Percentiles rank a stretch among this genome's conserved stretches.
phyloP scores from a whole-genome alignment of 2,113 vertebrate species.

The Lanius collurio region DNA sequence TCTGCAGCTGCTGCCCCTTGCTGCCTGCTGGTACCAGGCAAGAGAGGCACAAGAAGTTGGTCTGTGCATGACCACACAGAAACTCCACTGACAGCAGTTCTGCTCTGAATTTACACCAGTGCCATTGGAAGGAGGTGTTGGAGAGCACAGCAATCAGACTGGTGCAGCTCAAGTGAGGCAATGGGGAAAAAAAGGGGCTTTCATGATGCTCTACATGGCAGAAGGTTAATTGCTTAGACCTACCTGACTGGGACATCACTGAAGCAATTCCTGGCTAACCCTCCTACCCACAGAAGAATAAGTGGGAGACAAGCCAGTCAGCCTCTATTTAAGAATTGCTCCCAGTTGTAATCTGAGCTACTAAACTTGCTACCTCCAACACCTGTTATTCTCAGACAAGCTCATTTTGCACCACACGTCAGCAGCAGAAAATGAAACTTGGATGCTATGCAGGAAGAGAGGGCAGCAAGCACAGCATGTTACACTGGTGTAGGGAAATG shows the following conservation, averaged over 20 bases:
- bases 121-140: neutral
- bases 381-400: constrained; percentile 68
- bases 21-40: neutral
- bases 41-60: neutral
- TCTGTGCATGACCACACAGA: neutral
- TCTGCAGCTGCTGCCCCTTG: neutral
- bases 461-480: constrained; percentile 24
- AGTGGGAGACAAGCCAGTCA: constrained; percentile 57
- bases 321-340: constrained; percentile 58
- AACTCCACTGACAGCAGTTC: neutral
- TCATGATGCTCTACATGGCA: neutral
- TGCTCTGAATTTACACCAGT: neutral
- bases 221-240: constrained; percentile 1
- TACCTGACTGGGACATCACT: neutral
- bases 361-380: constrained; percentile 51
- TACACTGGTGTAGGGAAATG: neutral
- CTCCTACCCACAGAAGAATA: constrained; percentile 31
- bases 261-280: neutral
- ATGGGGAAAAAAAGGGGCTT: neutral
- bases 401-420: constrained; percentile 47
- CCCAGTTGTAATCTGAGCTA: constrained; percentile 57
- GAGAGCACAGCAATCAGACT: neutral
- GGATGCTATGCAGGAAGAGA: constrained; percentile 46
- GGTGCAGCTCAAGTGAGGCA: neutral
- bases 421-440: constrained; percentile 64